Evolutionary conservation across 2,113 vertebrate species (phyloP).

Genomic region (Tenebrosternarchus preto): DNA sequence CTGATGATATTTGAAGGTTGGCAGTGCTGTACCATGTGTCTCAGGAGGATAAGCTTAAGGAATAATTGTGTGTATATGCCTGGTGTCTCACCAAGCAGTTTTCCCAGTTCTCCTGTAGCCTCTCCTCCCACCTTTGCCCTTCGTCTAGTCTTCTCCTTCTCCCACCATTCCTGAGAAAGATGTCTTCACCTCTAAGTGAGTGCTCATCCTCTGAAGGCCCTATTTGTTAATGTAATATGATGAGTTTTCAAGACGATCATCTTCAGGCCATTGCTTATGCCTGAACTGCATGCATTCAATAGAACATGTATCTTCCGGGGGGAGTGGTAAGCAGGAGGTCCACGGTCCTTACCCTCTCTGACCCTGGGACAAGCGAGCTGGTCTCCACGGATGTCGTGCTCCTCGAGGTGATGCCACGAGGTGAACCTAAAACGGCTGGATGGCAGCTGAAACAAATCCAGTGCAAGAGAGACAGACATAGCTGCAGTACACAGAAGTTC

Average conservation of each 20-base stretch:
- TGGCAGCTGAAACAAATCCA: slow-evolving; percentile 78
- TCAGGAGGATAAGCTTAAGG: background rate
- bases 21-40: too few species aligned
- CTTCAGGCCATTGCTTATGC: too few species aligned
- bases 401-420: slow-evolving; percentile 82
- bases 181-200: slow-evolving; percentile 69
- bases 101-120: slow-evolving; percentile 93
- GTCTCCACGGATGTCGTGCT: slow-evolving; percentile 81
- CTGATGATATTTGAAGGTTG: too few species aligned
- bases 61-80: background rate
- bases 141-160: slow-evolving; percentile 69
- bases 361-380: slow-evolving; percentile 89
- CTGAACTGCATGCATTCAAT: background rate
- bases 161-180: slow-evolving; percentile 65
- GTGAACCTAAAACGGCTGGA: slow-evolving; percentile 83
- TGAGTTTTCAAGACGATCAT: background rate
- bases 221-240: slow-evolving; percentile 57
- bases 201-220: slow-evolving; percentile 82
- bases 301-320: background rate
- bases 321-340: background rate
- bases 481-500: background rate
- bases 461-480: background rate
- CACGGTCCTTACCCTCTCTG: slow-evolving; percentile 81
- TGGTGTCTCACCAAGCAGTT: slow-evolving; percentile 80
- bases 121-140: slow-evolving; percentile 80